phyloP scores from a whole-genome alignment of 2,888 invertebrate species.

The Amiota minor region DNA sequence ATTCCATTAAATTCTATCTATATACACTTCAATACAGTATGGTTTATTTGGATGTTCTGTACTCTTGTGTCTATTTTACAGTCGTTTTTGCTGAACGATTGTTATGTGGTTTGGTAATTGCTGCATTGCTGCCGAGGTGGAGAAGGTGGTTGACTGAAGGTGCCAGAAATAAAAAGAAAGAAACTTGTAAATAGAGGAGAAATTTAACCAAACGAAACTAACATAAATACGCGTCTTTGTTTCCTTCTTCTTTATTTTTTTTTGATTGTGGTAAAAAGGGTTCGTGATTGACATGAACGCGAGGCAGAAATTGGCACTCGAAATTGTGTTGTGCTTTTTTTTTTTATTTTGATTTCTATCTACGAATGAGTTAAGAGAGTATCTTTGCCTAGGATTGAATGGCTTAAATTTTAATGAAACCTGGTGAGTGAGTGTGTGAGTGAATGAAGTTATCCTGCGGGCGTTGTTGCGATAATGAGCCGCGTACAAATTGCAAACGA shows the following conservation, averaged over 20 bases:
- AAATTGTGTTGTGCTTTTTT: slow-evolving; percentile 41
- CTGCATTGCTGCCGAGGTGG: slow-evolving; percentile 44
- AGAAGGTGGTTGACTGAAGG: no score
- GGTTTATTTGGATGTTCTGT: slow-evolving; percentile 47
- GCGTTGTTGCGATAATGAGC: slow-evolving; percentile 24
- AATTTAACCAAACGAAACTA: no score
- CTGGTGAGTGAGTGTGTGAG: slow-evolving; percentile 1
- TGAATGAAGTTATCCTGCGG: slow-evolving; percentile 23
- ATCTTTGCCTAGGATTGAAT: slow-evolving; percentile 46
- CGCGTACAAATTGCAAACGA: slow-evolving; percentile 16
- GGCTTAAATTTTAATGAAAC: neutral
- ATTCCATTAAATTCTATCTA: no score
- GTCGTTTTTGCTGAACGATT: slow-evolving; percentile 64
- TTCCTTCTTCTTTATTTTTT: neutral
- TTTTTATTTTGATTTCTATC: slow-evolving; percentile 1
- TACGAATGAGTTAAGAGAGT: neutral
- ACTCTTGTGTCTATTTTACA: slow-evolving; percentile 62
- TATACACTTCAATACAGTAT: no score
- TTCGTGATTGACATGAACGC: slow-evolving; percentile 56
- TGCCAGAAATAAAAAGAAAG: no score
- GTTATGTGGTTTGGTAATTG: slow-evolving; percentile 65
- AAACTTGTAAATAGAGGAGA: no score
- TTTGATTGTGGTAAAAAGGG: slow-evolving; percentile 2
- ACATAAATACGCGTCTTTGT: neutral
- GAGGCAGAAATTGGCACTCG: slow-evolving; percentile 62